Evolutionary conservation across 2,797 vertebrate genomes (phyloP).

Genomic region (Girardinus metallicus): DNA sequence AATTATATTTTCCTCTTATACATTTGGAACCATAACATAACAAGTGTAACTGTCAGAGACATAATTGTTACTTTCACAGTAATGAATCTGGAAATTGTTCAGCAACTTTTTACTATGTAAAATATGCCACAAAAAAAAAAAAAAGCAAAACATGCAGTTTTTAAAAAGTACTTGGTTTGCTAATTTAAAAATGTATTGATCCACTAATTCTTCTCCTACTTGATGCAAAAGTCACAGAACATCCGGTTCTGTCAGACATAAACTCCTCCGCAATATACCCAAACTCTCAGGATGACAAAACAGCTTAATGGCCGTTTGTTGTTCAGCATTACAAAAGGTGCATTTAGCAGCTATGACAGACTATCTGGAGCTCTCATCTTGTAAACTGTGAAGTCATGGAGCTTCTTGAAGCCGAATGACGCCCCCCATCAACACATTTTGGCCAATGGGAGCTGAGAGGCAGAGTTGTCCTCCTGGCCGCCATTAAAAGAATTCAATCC

Average conservation of each 20-base stretch:
- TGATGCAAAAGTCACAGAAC: neutral
- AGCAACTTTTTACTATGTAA: too few species aligned
- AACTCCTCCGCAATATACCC: neutral
- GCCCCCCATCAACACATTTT: slow-evolving; percentile 80
- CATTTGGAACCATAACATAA: neutral
- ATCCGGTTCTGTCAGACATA: neutral
- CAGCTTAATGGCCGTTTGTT: neutral
- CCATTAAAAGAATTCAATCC: slow-evolving; percentile 98
- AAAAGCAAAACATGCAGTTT: neutral
- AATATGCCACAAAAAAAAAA: neutral
- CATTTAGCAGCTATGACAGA: slow-evolving; percentile 61
- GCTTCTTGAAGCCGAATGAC: slow-evolving; percentile 76
- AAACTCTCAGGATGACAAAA: neutral
- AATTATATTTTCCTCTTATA: neutral
- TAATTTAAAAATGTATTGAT: too few species aligned
- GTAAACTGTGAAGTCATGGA: slow-evolving; percentile 82
- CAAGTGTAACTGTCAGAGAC: neutral
- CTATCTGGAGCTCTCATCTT: slow-evolving; percentile 73
- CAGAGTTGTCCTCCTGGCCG: slow-evolving; percentile 95
- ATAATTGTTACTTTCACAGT: too few species aligned
- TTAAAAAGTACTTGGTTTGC: neutral
- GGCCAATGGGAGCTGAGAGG: slow-evolving; percentile 86
- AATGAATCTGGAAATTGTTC: neutral
- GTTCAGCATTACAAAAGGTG: neutral
- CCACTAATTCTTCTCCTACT: neutral